phyloP scores from a whole-genome alignment of 2,113 vertebrate genomes.

The Protobothrops flavoviridis region DNA sequence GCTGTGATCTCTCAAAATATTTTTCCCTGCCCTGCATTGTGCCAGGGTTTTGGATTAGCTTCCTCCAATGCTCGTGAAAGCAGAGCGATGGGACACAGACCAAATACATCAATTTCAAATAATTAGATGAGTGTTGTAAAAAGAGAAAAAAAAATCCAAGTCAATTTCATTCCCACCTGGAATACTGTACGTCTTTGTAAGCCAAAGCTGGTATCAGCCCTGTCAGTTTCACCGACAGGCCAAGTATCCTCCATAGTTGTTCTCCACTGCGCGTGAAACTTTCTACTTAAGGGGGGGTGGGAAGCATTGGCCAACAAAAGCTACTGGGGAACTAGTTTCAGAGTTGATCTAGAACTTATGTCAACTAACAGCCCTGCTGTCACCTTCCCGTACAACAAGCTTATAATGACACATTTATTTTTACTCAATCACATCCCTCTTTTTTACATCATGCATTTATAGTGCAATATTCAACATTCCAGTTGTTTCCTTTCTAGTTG shows the following conservation, averaged over 20 bases:
- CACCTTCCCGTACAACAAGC: not conserved
- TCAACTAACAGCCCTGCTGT: not conserved
- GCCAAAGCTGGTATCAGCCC: not conserved
- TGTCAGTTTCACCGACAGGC: not conserved
- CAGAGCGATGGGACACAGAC: not conserved
- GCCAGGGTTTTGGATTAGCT: not conserved
- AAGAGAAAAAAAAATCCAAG: not conserved
- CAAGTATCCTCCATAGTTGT: not conserved
- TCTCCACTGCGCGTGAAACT: too few relatives aligned
- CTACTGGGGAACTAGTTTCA: not conserved
- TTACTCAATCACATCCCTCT: not conserved
- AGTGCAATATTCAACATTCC: not conserved
- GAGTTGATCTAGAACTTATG: not conserved
- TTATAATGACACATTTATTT: not conserved
- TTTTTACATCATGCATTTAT: not conserved
- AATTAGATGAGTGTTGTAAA: not conserved
- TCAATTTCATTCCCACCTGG: not conserved
- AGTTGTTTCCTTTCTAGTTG: not conserved
- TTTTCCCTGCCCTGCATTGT: not conserved
- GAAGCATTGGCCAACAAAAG: not conserved
- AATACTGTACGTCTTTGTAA: not conserved
- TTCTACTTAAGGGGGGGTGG: not conserved
- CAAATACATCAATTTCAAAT: not conserved
- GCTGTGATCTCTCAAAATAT: slow-evolving; percentile 2
- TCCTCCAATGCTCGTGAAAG: not conserved